These are phyloP conservation scores for Psephotus haematonotus DNA, from an alignment of 2,113 vertebrate genomes.

Conservation along the genomic window DNA sequence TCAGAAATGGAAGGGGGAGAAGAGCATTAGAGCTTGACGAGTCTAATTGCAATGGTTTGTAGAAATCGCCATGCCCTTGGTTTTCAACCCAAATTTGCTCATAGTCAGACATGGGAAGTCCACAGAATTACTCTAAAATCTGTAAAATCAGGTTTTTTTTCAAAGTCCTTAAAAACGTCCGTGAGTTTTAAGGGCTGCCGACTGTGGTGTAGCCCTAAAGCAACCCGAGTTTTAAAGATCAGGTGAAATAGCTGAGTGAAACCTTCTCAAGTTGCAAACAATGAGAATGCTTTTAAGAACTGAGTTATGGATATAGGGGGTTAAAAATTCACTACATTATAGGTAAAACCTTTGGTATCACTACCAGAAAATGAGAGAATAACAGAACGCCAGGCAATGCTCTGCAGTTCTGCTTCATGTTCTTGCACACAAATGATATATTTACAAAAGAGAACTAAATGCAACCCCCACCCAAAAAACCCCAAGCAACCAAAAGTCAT, in stretches of 20 bases:
- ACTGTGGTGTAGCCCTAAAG: background rate
- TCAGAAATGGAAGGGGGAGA: background rate
- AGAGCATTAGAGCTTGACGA: background rate
- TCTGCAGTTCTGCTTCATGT: background rate
- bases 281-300: background rate
- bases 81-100: background rate
- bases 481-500: background rate
- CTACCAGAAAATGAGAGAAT: background rate
- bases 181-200: background rate
- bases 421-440: background rate
- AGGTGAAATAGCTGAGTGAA: background rate
- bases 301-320: background rate
- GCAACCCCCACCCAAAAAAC: accelerated
- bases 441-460: background rate
- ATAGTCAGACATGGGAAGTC: background rate
- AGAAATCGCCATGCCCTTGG: background rate
- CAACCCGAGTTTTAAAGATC: background rate
- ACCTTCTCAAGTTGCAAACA: background rate
- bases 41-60: background rate
- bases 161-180: background rate
- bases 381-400: background rate
- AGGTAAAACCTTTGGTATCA: background rate
- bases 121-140: background rate
- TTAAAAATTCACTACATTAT: background rate
- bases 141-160: background rate